Base-by-base conservation (phyloP, 2,797 vertebrate genomes). In the Ciconia nigra region DNA sequence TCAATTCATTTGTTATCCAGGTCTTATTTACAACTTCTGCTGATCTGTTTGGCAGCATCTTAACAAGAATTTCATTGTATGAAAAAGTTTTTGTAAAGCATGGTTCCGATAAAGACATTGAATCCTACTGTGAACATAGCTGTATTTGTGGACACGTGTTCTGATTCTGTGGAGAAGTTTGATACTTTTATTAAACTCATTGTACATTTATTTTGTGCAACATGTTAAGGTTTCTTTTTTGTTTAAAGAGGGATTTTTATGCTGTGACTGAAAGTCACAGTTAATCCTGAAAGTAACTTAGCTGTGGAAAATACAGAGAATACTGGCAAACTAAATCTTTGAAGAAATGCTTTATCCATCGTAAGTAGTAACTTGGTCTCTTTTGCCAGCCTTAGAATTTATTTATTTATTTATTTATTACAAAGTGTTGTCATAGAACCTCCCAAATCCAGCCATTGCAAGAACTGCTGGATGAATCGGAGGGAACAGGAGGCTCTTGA, bases 261-360 rank as follows among this genome's bases (percentile, higher is more conserved):
- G 33, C 88, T 85, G 39, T 70, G 83, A 39, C 76, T 94, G 84
- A 74, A 82, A 69, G 69, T 39, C 37, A 39, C 37, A 76, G 52
- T 83, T 91, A 83, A 91, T 72, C 51, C 66, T 92, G 77, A 82
- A 79, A 89, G 59, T 84, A 90, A 83, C 35, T 63, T 89, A 94
- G 69, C 67, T 80, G 84, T 85, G 87, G 82, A 87, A 81, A 67
- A 70, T 35, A 52, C 9, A 52, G 55, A 91, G 44, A 66, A 59
- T 54, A 33, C 25, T 87, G 71, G 31, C 74, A 59, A 78, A 59
- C 13, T 17, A 73, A 83, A 18, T 90, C 81, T 62, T 59, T 84
- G 80, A 94, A 89, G 73, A 83, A 82, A 26, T 73, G 18, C 11
- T 89, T 52, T 78, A 55, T 78, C 54, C 31, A 10, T 85, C 29